Evolutionary conservation across 1,140 invertebrate species (phyloP), one percentile per base, ranked within the genome.

Genomic region (Armadillidium nasatum): DNA sequence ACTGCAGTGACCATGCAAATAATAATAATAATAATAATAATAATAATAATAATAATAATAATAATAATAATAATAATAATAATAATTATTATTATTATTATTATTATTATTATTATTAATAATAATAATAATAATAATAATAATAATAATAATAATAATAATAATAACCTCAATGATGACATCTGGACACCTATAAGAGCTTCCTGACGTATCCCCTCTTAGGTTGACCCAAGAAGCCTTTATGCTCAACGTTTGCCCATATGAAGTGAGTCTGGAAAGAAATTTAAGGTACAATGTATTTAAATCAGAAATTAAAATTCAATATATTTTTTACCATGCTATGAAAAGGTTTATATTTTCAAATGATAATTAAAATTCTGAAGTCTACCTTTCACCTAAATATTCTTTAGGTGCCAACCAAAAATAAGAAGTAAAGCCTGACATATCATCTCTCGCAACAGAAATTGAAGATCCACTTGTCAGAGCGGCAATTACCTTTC

Each of bases 151-250:
- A 33, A 33, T 33, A 33, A 33, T 33, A 33, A 33, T 33, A 33
- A 33, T 33, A 50, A 33, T 33, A 13, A 71, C 91, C 82, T 95
- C 88, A 3, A 98, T 84, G 72, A 98, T 90, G 23, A 97, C 86
- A 85, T 97, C 94, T 7, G 95, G 92, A 13, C 91, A 91, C 3
- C 87, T 87, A n/a, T 91, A 94, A 4, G 93, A 89, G 83, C 89
- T 91, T 7, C 94, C 94, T 46, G 93, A 93, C 0, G 92, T 94
- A 83, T 96, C 94, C 11, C 94, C 94, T 67, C 95, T 86, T 83
- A 92, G 92, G 0, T 94, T 90, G 9, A 92, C 90, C 92, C 94
- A 98, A 79, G 89, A 90, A 19, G 96, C 86, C 50, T 86, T 87
- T 80, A 95, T 93, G 15, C 88, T 87, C 10, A 99, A 83, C 71